Conservation (phyloP, 2,113 vertebrate genomes). For the Hippocampus mohnikei region DNA sequence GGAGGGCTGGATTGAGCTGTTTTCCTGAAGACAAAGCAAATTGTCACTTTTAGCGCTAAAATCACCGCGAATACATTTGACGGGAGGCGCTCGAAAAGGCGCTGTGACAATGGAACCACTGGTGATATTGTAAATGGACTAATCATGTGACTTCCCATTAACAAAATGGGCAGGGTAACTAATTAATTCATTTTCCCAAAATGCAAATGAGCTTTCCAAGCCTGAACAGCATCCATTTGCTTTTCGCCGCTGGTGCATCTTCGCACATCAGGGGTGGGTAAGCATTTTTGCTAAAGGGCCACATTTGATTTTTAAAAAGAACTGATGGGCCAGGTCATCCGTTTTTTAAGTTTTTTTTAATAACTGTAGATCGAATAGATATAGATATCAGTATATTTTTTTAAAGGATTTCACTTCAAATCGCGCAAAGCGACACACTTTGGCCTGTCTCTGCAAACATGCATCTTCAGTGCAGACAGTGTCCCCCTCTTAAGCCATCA, state of each 20-base stretch:
- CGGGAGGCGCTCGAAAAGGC: slow-evolving; percentile 9
- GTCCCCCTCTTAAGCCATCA: slow-evolving; percentile 73
- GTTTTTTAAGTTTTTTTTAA: neutral
- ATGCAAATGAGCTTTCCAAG: slow-evolving; percentile 69
- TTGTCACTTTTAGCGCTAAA: slow-evolving; percentile 11
- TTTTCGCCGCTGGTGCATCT: slow-evolving; percentile 24
- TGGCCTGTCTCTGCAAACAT: neutral
- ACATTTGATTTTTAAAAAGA: neutral
- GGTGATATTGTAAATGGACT: slow-evolving; percentile 54
- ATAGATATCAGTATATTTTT: neutral
- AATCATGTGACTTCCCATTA: slow-evolving; percentile 46
- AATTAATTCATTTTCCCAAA: slow-evolving; percentile 75
- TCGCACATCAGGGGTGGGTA: neutral
- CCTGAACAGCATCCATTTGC: slow-evolving; percentile 38
- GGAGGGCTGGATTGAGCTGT: neutral
- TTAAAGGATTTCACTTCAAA: neutral
- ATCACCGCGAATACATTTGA: slow-evolving; percentile 27
- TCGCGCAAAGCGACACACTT: neutral
- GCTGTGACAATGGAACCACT: slow-evolving; percentile 26
- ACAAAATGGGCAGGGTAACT: slow-evolving; percentile 63
- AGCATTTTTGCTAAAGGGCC: neutral
- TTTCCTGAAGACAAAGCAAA: slow-evolving; percentile 6
- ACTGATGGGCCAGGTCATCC: neutral
- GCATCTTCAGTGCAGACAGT: slow-evolving; percentile 53
- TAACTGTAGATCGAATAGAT: neutral